Percentiles rank a stretch among this genome's conserved stretches.
phyloP scores from a whole-genome alignment of 2,113 vertebrate genomes.

The Cyanocitta stelleri region DNA sequence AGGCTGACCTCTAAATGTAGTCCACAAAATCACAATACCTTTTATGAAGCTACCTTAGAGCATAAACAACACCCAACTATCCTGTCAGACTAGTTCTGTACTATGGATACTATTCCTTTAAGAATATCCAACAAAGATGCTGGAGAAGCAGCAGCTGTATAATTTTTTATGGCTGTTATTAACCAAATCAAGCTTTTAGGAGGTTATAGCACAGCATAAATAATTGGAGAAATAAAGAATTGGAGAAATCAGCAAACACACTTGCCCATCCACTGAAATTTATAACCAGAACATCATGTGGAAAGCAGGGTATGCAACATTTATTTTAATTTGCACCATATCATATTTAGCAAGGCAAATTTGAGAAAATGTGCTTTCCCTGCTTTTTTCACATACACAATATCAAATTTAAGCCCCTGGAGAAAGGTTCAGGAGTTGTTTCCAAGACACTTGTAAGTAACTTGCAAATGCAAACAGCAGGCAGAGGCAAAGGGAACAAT shows the following conservation, averaged over 20 bases:
- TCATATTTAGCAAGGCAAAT: not conserved
- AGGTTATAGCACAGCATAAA: not conserved
- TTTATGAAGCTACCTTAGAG: not conserved
- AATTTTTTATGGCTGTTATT: not conserved
- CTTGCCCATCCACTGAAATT: not conserved
- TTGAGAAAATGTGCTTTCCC: constrained; percentile 22
- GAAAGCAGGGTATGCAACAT: not conserved
- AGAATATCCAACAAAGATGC: not conserved
- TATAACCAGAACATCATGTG: not conserved
- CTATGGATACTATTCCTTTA: not conserved
- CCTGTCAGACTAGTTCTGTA: not conserved
- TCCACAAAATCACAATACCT: not conserved
- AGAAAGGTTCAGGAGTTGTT: constrained; percentile 8
- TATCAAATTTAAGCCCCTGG: not conserved
- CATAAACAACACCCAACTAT: not conserved
- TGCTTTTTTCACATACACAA: not conserved
- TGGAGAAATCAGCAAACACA: not conserved
- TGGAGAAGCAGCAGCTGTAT: not conserved
- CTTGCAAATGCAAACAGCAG: constrained; percentile 20
- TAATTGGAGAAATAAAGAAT: not conserved
- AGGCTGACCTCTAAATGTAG: not conserved
- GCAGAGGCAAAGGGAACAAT: not conserved
- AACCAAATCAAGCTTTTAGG: not conserved
- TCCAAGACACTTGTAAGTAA: not conserved
- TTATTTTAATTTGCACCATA: constrained; percentile 9